Conservation (phyloP, 2,888 invertebrate species). For the Philereme transversata region DNA sequence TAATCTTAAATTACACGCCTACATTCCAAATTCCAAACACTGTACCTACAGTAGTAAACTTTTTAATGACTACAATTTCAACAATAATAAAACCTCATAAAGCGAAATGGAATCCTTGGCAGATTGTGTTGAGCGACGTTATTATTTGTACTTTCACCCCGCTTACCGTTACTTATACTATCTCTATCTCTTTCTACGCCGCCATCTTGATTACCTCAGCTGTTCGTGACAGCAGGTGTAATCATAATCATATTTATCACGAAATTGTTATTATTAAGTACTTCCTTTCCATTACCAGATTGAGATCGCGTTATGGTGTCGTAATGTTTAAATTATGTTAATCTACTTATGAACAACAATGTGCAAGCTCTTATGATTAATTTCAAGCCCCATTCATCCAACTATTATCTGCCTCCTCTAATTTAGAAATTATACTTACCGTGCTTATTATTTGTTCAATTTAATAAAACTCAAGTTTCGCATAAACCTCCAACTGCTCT, state of each 20-base stretch:
- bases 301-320: background rate
- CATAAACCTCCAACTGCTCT: too few relatives aligned
- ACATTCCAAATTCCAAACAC: constrained; percentile 8
- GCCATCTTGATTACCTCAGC: constrained; percentile 51
- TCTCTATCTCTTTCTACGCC: constrained; percentile 37
- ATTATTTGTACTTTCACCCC: constrained; percentile 75
- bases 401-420: too few relatives aligned
- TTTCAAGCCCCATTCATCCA: too few relatives aligned
- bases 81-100: constrained; percentile 35
- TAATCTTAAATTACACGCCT: background rate
- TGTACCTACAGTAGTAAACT: background rate
- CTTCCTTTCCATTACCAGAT: background rate
- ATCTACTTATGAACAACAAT: too few relatives aligned
- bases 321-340: background rate
- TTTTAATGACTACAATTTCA: constrained; percentile 17
- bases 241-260: constrained; percentile 27
- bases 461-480: too few relatives aligned
- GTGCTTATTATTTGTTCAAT: too few relatives aligned
- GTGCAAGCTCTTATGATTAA: too few relatives aligned
- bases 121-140: constrained; percentile 51
- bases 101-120: constrained; percentile 46
- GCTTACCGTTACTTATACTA: constrained; percentile 67
- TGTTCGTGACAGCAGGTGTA: constrained; percentile 48
- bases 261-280: constrained; percentile 4
- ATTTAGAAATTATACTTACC: too few relatives aligned